Conservation (phyloP, 2,113 vertebrate species). For the Cyanistes caeruleus region DNA sequence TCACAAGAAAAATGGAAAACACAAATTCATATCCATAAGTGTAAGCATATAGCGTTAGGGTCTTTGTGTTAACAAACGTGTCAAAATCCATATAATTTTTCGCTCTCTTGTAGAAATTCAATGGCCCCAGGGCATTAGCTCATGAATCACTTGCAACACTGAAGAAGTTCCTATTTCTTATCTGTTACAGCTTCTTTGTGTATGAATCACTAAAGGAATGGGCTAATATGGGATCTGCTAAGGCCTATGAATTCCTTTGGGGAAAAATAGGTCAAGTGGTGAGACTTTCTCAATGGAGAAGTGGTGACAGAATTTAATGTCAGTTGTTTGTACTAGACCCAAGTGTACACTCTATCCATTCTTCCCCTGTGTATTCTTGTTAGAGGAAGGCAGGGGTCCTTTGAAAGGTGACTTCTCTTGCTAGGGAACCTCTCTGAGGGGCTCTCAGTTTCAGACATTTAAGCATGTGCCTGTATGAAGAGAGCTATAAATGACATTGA, state of each 20-base stretch:
- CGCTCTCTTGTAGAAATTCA: neutral
- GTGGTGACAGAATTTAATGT: neutral
- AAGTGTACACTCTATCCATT: neutral
- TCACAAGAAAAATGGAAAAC: neutral
- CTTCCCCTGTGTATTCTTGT: neutral
- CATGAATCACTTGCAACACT: neutral
- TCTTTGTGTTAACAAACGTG: neutral
- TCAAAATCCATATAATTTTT: neutral
- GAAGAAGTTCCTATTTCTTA: neutral
- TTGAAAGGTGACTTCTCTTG: neutral
- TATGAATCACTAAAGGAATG: neutral
- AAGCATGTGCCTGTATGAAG: neutral
- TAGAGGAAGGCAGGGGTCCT: neutral
- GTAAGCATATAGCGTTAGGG: neutral
- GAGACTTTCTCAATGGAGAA: neutral
- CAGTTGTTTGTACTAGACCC: neutral
- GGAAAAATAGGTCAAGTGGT: neutral
- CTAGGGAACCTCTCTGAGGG: neutral
- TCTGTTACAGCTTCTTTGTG: neutral
- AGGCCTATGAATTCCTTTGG: neutral
- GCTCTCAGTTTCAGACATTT: neutral
- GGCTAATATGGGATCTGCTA: neutral
- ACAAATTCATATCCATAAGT: neutral
- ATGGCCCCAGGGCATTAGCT: neutral
- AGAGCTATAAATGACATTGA: neutral